Conservation (phyloP, 2,113 vertebrate species). For the Pelusios castaneus region DNA sequence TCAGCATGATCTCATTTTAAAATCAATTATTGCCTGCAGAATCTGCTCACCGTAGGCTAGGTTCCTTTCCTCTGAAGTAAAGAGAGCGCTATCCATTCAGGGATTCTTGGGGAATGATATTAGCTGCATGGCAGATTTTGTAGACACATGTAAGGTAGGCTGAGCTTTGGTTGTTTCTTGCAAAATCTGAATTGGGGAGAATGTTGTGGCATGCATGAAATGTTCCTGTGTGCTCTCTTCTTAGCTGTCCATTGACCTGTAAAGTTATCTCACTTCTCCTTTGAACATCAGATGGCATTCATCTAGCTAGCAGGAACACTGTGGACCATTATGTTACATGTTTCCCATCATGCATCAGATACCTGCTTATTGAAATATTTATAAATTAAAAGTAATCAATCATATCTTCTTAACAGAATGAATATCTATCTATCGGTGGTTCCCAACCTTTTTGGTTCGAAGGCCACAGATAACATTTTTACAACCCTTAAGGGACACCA, state of each 20-base stretch:
- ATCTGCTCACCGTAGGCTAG: not conserved
- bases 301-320: not conserved
- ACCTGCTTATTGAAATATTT: not conserved
- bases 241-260: not conserved
- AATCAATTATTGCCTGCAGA: conserved; percentile 2
- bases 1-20: not conserved
- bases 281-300: not conserved
- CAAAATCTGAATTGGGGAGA: not conserved
- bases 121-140: not conserved
- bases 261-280: not conserved
- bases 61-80: not conserved
- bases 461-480: no score
- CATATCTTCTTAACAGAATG: not conserved
- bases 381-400: not conserved
- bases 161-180: conserved; percentile 7
- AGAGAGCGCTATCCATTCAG: conserved; percentile 14
- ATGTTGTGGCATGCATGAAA: not conserved
- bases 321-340: not conserved
- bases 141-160: conserved; percentile 23
- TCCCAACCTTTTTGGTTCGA: no score
- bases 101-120: not conserved
- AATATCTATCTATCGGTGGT: no score
- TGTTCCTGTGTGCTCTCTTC: not conserved
- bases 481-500: no score
- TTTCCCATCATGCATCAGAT: not conserved